phyloP scores from a whole-genome alignment of 1,140 invertebrate species.

The Achatina immaculata region DNA sequence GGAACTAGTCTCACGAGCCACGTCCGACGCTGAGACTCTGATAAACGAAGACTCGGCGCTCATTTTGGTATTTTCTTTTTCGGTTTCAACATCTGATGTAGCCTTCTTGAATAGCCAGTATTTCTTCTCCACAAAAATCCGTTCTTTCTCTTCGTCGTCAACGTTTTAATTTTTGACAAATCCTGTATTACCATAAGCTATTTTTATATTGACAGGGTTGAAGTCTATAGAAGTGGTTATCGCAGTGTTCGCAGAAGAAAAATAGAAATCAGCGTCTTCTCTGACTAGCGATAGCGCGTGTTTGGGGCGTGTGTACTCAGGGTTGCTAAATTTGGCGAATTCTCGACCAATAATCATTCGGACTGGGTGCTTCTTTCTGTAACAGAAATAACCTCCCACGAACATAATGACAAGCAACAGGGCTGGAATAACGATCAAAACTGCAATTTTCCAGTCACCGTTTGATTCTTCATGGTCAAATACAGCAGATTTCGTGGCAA shows the following conservation, averaged over 20 bases:
- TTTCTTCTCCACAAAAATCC: constrained; percentile 37
- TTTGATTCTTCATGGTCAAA: background rate
- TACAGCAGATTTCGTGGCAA: too few relatives aligned
- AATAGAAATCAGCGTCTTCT: constrained; percentile 44
- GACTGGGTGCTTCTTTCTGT: constrained; percentile 66
- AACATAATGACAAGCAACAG: constrained; percentile 38
- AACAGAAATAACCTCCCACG: constrained; percentile 51
- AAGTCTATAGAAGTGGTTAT: constrained; percentile 3
- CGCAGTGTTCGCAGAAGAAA: constrained; percentile 36
- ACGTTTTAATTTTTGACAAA: constrained; percentile 24
- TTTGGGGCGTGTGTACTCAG: constrained; percentile 54
- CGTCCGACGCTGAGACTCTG: background rate
- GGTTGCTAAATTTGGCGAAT: constrained; percentile 70
- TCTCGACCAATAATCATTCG: constrained; percentile 66
- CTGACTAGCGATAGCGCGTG: constrained; percentile 46
- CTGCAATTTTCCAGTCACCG: constrained; percentile 41
- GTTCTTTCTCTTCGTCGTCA: constrained; percentile 43
- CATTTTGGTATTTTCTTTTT: too few relatives aligned
- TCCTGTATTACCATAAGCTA: constrained; percentile 18
- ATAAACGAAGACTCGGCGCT: background rate
- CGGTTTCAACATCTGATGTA: background rate
- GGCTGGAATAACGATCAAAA: constrained; percentile 42
- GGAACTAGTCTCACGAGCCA: too few relatives aligned
- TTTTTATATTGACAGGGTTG: background rate
- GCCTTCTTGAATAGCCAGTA: constrained; percentile 39